Evolutionary conservation across 2,797 vertebrate genomes (phyloP).

Genomic region (Falco peregrinus): DNA sequence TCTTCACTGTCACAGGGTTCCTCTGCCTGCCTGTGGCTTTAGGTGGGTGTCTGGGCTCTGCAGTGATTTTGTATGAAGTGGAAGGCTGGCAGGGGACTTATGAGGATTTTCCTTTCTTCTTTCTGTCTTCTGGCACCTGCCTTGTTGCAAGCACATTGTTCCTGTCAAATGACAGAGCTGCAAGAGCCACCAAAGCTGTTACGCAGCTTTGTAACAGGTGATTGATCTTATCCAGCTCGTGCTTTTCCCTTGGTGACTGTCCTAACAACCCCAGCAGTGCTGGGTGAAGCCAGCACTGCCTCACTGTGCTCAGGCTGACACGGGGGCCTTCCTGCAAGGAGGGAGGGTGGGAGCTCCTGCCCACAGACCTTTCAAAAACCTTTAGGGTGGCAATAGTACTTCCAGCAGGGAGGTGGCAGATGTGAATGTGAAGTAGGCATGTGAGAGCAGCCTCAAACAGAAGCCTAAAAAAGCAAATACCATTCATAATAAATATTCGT

Average conservation of each 20-base stretch:
- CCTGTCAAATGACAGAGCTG: fast-evolving
- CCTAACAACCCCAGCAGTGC: neutral
- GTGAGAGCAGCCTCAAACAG: neutral
- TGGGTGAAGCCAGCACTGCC: fast-evolving
- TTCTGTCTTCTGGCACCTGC: neutral
- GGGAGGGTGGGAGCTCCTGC: neutral
- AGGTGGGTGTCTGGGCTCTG: neutral
- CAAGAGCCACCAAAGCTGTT: neutral
- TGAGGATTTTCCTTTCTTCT: neutral
- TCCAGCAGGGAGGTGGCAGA: neutral
- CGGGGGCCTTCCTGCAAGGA: neutral
- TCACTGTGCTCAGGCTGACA: fast-evolving
- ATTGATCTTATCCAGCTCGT: neutral
- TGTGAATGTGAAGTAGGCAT: neutral
- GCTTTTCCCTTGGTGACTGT: neutral
- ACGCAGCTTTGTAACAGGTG: neutral
- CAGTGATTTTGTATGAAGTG: neutral
- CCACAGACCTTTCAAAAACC: neutral
- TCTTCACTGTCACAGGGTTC: neutral
- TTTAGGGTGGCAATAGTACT: neutral
- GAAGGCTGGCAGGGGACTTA: neutral
- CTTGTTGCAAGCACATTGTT: neutral
- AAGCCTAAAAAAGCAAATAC: neutral
- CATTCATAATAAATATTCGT: neutral
- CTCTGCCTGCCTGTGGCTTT: neutral